A percentile compares a stretch with the other conserved stretches of the same genome.
Evolutionary conservation across 2,888 invertebrate genomes (phyloP).

Genomic region (Latheticus oryzae): DNA sequence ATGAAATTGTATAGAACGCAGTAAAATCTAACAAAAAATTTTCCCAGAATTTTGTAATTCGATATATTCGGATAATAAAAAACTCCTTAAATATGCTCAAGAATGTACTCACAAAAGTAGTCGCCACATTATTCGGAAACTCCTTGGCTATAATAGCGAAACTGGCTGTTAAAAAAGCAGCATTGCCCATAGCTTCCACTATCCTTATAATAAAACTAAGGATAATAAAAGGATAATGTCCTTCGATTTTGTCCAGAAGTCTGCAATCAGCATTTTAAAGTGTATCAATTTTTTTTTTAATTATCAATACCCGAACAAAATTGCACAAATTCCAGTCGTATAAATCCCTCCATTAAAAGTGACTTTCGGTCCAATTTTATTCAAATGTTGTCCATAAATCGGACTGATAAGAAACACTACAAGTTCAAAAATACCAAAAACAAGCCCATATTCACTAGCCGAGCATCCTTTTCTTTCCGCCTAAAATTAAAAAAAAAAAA

Average conservation of each 20-base stretch:
- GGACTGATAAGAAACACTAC: slow-evolving; percentile 86
- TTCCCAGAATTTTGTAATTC: too few species aligned
- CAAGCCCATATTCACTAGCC: slow-evolving; percentile 85
- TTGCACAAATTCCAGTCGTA: slow-evolving; percentile 84
- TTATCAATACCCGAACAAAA: slow-evolving; percentile 77
- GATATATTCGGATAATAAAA: too few species aligned
- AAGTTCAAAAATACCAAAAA: slow-evolving; percentile 88
- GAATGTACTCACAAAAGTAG: slow-evolving; percentile 80
- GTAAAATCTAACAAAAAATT: too few species aligned
- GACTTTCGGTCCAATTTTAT: slow-evolving; percentile 81
- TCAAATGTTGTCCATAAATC: slow-evolving; percentile 82
- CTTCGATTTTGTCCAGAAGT: slow-evolving; percentile 77
- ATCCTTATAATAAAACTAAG: slow-evolving; percentile 84
- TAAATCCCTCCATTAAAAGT: slow-evolving; percentile 86
- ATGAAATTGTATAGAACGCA: too few species aligned
- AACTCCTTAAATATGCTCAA: too few species aligned
- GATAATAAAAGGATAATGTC: slow-evolving; percentile 78
- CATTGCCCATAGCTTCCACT: slow-evolving; percentile 87
- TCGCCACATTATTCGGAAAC: slow-evolving; percentile 86
- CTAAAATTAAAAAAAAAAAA: too few species aligned
- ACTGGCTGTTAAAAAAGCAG: slow-evolving; percentile 86
- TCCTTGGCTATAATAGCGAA: slow-evolving; percentile 90
- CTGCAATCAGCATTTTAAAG: slow-evolving; percentile 68
- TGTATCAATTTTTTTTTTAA: slow-evolving; percentile 7
- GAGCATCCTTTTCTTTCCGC: slow-evolving; percentile 85